A percentile compares a stretch with the other conserved stretches of the same genome.
phyloP scores from a whole-genome alignment of 1,140 invertebrate genomes.

The Neodiprion pinetum region DNA sequence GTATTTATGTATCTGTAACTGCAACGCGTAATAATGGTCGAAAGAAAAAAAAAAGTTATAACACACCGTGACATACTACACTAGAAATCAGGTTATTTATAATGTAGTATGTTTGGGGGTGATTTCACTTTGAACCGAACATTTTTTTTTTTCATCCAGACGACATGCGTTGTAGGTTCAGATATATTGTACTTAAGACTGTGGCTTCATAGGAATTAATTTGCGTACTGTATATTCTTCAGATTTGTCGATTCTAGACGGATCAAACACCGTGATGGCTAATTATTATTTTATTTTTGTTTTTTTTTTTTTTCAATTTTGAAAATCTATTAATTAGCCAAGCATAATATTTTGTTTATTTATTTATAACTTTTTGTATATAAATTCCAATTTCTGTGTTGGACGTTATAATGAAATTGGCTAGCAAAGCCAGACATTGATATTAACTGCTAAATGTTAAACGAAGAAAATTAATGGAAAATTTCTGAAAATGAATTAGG shows the following conservation, averaged over 20 bases:
- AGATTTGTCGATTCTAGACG: slow-evolving; percentile 34
- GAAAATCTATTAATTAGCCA: background rate
- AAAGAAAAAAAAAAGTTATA: background rate
- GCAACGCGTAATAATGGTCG: slow-evolving; percentile 34
- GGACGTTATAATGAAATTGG: slow-evolving; percentile 33
- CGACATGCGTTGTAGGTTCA: slow-evolving; percentile 39
- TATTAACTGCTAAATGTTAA: background rate
- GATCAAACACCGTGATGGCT: background rate
- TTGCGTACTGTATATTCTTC: slow-evolving; percentile 32
- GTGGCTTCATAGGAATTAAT: slow-evolving; percentile 45
- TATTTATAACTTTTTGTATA: slow-evolving; percentile 40
- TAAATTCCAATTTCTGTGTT: slow-evolving; percentile 44
- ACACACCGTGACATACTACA: background rate
- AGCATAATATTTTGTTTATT: slow-evolving; percentile 6
- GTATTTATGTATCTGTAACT: slow-evolving; percentile 48
- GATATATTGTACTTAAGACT: slow-evolving; percentile 54
- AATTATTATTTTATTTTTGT: slow-evolving; percentile 8
- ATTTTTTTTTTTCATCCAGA: slow-evolving; percentile 2
- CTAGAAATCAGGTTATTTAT: background rate
- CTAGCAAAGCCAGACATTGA: background rate
- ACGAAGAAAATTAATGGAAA: background rate
- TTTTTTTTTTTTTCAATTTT: slow-evolving; percentile 3
- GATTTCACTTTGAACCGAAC: background rate
- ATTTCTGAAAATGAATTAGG: background rate
- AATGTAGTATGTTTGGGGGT: background rate